phyloP scores from a whole-genome alignment of 2,888 invertebrate genomes.

The Idaea biselata region DNA sequence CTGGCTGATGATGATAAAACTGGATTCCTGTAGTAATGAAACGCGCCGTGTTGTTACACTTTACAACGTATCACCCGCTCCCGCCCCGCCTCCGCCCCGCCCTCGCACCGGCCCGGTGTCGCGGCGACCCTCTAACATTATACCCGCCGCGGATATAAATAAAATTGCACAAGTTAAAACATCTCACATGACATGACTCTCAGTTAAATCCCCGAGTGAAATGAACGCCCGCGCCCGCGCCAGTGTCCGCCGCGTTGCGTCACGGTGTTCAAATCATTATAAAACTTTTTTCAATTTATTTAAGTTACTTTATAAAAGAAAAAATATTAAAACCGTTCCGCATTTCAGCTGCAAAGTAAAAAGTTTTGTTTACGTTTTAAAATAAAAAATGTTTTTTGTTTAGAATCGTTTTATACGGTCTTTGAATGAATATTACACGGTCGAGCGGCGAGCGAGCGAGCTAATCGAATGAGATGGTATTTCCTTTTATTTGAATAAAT shows the following conservation, averaged over 20 bases:
- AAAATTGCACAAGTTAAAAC: conserved; percentile 14
- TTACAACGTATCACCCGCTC: conserved; percentile 29
- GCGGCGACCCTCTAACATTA: conserved; percentile 13
- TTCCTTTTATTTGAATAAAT: conserved; percentile 1
- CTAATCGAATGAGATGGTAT: background rate
- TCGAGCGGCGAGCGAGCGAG: background rate
- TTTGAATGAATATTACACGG: background rate
- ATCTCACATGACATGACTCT: background rate
- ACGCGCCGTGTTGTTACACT: conserved; percentile 24
- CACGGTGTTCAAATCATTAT: background rate
- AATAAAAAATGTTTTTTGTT: background rate
- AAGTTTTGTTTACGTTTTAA: background rate
- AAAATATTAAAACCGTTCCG: background rate
- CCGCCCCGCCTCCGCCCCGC: conserved; percentile 4
- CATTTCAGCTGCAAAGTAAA: background rate
- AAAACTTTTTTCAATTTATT: background rate
- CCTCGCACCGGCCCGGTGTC: conserved; percentile 11
- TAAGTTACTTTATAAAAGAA: background rate
- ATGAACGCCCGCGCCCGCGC: background rate
- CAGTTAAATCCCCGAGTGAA: background rate
- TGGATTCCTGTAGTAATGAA: conserved; percentile 26
- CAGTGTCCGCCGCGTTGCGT: background rate
- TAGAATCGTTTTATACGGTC: background rate
- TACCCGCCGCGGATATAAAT: conserved; percentile 17
- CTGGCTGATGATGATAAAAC: conserved; percentile 20